Percentiles rank a stretch among this genome's conserved stretches.
Conservation (phyloP, 1,140 invertebrate species). For the Gonioctena quinquepunctata region DNA sequence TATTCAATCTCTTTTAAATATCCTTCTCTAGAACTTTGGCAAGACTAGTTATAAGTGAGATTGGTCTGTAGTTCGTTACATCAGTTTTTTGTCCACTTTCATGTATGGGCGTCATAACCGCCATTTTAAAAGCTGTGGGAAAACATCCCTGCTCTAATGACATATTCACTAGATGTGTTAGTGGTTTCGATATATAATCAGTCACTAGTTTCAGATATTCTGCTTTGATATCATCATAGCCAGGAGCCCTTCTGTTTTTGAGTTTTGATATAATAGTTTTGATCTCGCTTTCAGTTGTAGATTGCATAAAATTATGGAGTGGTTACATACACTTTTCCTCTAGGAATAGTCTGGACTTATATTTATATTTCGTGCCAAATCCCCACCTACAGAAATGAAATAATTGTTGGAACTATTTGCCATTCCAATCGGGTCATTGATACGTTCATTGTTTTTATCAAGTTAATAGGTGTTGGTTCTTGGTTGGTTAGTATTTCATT, state of each 20-base stretch:
- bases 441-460: neutral
- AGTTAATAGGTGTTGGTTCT: too few relatives aligned
- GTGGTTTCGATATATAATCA: neutral
- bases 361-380: neutral
- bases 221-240: neutral
- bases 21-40: neutral
- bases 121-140: neutral
- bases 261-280: neutral
- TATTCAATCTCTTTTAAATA: neutral
- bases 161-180: neutral
- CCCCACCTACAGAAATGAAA: too few relatives aligned
- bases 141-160: neutral
- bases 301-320: neutral
- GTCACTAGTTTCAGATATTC: neutral
- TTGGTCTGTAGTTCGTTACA: neutral
- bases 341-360: neutral
- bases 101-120: neutral
- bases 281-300: neutral
- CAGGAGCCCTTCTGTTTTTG: neutral
- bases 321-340: neutral
- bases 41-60: neutral
- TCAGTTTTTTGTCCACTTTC: neutral
- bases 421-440: neutral
- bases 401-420: neutral
- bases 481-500: too few relatives aligned